Conservation (phyloP, 2,888 invertebrate genomes). For the Orchesella flavescens region DNA sequence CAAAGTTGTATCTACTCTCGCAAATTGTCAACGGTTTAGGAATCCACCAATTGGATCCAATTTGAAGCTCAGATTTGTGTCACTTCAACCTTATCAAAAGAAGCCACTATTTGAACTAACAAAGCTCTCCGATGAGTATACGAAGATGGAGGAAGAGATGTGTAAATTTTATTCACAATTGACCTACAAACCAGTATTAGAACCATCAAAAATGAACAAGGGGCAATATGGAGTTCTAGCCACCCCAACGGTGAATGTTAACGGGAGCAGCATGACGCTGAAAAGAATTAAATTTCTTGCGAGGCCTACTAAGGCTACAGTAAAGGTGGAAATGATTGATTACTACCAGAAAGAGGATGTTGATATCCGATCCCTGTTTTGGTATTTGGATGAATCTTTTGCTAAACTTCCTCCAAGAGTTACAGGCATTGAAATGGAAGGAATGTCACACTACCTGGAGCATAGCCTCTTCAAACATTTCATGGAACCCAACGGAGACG, state of each 20-base stretch:
- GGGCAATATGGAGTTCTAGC: neutral
- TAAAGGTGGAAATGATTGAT: conserved; percentile 38
- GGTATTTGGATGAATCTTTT: conserved; percentile 14
- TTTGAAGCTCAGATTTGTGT: conserved; percentile 16
- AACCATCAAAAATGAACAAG: neutral
- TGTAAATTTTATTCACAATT: neutral
- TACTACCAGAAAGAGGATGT: neutral
- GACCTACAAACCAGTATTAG: neutral
- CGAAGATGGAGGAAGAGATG: conserved; percentile 30
- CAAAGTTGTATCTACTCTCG: too few relatives aligned
- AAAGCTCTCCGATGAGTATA: neutral
- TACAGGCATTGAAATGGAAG: conserved; percentile 38
- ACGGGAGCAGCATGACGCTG: neutral
- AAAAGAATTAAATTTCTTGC: conserved; percentile 29
- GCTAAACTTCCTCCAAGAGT: conserved; percentile 22
- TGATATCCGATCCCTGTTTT: neutral
- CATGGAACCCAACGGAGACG: neutral
- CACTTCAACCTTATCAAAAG: neutral
- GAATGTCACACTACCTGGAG: conserved; percentile 11
- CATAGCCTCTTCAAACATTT: neutral
- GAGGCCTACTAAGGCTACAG: neutral
- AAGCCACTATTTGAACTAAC: conserved; percentile 34
- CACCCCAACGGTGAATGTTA: neutral
- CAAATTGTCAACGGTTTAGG: neutral
- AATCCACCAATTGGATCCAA: neutral